Evolutionary conservation across 1,140 invertebrate species (phyloP).

Genomic region (Muscidifurax raptorellus): DNA sequence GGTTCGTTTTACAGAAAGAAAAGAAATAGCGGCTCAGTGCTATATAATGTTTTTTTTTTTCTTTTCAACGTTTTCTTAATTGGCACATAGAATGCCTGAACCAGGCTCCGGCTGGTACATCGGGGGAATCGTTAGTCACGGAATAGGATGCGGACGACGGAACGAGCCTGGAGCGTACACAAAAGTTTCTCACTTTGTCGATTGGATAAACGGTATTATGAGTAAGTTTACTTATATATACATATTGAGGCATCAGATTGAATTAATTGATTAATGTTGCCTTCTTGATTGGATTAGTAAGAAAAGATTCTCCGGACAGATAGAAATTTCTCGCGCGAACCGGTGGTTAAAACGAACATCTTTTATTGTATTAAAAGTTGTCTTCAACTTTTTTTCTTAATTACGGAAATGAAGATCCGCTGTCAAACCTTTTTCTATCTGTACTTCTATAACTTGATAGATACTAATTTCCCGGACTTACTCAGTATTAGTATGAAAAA

Average conservation of each 20-base stretch:
- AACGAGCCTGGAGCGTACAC: constrained; percentile 90
- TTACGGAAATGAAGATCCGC: too few relatives aligned
- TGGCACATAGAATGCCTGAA: constrained; percentile 75
- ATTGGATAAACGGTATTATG: constrained; percentile 82
- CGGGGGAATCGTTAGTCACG: constrained; percentile 87
- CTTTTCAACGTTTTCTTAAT: not conserved
- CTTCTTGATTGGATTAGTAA: not conserved
- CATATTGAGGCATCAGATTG: not conserved
- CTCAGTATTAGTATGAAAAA: too few relatives aligned
- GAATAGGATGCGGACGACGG: constrained; percentile 86
- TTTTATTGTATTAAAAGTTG: too few relatives aligned
- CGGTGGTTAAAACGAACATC: too few relatives aligned
- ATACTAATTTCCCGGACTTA: too few relatives aligned
- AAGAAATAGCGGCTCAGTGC: not conserved
- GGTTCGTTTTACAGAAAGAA: constrained; percentile 54
- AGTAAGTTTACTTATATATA: constrained; percentile 61
- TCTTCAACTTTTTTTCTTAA: too few relatives aligned
- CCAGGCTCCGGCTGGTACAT: constrained; percentile 82
- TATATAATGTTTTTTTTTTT: not conserved
- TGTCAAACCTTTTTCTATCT: too few relatives aligned
- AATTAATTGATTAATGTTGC: not conserved
- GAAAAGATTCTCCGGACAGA: too few relatives aligned
- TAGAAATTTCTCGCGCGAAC: too few relatives aligned
- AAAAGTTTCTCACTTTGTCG: constrained; percentile 81
- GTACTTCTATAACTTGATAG: too few relatives aligned